phyloP scores from a whole-genome alignment of 2,888 invertebrate species.

The Trichogramma dendrolimi region DNA sequence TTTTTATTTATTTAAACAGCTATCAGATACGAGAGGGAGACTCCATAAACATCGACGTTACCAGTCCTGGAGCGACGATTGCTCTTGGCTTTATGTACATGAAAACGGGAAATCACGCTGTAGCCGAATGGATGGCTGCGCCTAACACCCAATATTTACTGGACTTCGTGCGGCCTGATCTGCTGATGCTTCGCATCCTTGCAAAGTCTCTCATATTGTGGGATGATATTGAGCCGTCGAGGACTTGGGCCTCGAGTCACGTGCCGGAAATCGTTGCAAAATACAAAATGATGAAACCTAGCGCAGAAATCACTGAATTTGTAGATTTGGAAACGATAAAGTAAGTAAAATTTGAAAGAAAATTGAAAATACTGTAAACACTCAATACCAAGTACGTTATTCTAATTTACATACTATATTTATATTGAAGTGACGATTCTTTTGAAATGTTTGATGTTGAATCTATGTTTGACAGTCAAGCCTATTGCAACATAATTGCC shows the following conservation, averaged over 20 bases:
- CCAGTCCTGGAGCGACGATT: conserved; percentile 90
- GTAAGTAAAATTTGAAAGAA: conserved; percentile 53
- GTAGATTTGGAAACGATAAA: conserved; percentile 92
- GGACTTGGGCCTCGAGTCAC: conserved; percentile 79
- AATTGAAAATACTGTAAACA: neutral
- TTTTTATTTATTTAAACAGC: conserved; percentile 41
- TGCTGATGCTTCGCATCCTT: conserved; percentile 76
- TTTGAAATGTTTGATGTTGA: no score
- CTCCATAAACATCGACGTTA: conserved; percentile 90
- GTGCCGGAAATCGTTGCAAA: conserved; percentile 73
- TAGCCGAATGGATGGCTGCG: conserved; percentile 86
- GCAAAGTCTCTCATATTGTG: conserved; percentile 82
- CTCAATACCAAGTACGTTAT: neutral
- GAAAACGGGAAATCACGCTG: conserved; percentile 75
- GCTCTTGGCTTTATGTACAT: conserved; percentile 92
- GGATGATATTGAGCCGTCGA: conserved; percentile 76
- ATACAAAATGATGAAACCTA: conserved; percentile 73
- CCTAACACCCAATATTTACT: conserved; percentile 86
- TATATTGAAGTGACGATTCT: no score
- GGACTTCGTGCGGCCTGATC: conserved; percentile 88
- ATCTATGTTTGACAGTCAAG: conserved; percentile 65
- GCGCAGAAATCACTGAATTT: conserved; percentile 57
- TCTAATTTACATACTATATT: neutral
- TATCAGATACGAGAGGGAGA: conserved; percentile 87
- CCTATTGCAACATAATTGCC: conserved; percentile 92